Base-by-base conservation (phyloP, 1,140 invertebrate genomes). In the Cecropterus lyciades region DNA sequence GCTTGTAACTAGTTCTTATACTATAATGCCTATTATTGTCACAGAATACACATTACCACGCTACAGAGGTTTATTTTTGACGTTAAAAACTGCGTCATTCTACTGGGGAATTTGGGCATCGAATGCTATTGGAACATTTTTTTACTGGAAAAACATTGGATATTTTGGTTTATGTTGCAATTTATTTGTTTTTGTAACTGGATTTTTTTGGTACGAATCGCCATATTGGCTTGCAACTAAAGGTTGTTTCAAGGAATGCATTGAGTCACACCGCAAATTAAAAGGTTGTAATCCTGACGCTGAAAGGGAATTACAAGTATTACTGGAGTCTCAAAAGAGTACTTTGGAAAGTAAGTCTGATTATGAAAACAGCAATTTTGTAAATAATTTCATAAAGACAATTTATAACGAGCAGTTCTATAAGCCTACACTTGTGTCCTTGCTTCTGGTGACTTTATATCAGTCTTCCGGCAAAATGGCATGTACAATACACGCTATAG, bases 71-170 rank as follows among this genome's bases (percentile, higher is more conserved):
- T 45, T 83, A 16, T 73, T 81, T 13, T 57, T 83, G 16, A 70
- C 73, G 4, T 15, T 81, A 0, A 81, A 76, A 69, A 64, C 70
- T n/a, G 75, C 80, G 9, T 70, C 75, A 1, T 63, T 77, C 3
- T 70, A 65, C 24, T 81, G 75, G 74, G 81, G 77, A 9, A 73
- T 79, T 16, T 79, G 70, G 72, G 65, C 69, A 0, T 65, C 80
- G n/a, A 83, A 83, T 56, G 68, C 73, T 1, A 76, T 83, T 2
- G 77, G 79, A 9, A 78, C 77, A 1, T 79, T 76, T 45, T 67
- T 69, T 9, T 48, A 73, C 56, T 79, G 71, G 72, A 62, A 75
- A 75, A 10, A 78, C 75, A 1, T 79, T 72, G 40, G 5, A 9
- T 40, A 40, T 40, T 24, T 24, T 24, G 20, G 20, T 24, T 3